Evolutionary conservation across 2,888 invertebrate genomes (phyloP).

Genomic region (Drosophila mimetica): DNA sequence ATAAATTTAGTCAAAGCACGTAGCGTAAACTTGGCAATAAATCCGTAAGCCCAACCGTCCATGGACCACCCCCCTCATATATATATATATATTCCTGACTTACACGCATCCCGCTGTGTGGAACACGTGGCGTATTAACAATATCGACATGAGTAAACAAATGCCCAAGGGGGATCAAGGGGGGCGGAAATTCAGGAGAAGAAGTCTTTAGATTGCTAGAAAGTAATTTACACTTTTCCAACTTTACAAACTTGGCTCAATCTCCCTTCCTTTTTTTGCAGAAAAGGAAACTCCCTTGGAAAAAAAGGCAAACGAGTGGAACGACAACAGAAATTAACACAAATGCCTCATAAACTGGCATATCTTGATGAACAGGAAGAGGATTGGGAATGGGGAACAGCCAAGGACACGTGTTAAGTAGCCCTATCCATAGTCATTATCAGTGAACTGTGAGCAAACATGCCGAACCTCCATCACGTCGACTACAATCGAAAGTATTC

Average conservation of each 20-base stretch:
- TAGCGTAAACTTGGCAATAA: constrained; percentile 81
- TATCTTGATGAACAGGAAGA: constrained; percentile 61
- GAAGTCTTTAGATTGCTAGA: constrained; percentile 39
- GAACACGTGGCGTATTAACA: constrained; percentile 75
- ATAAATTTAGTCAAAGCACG: constrained; percentile 84
- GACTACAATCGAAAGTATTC: constrained; percentile 84
- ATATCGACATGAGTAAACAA: constrained; percentile 78
- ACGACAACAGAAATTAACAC: constrained; percentile 71
- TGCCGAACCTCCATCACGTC: constrained; percentile 84
- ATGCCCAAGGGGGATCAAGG: constrained; percentile 43
- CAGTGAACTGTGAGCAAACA: constrained; percentile 58
- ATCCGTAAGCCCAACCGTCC: constrained; percentile 60
- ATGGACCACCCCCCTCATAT: constrained; percentile 17
- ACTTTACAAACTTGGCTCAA: constrained; percentile 43
- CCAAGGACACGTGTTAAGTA: constrained; percentile 72
- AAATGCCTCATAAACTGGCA: constrained; percentile 74
- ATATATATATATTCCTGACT: constrained; percentile 5
- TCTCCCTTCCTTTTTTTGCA: constrained; percentile 13
- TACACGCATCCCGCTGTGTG: constrained; percentile 48
- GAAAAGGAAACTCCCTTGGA: not conserved
- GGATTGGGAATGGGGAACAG: constrained; percentile 31
- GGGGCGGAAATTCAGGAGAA: constrained; percentile 30
- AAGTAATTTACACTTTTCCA: constrained; percentile 75
- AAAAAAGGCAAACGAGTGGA: constrained; percentile 29
- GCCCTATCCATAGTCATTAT: constrained; percentile 65